Evolutionary conservation across 2,888 invertebrate genomes (phyloP).

Genomic region (Tenodera sinensis): DNA sequence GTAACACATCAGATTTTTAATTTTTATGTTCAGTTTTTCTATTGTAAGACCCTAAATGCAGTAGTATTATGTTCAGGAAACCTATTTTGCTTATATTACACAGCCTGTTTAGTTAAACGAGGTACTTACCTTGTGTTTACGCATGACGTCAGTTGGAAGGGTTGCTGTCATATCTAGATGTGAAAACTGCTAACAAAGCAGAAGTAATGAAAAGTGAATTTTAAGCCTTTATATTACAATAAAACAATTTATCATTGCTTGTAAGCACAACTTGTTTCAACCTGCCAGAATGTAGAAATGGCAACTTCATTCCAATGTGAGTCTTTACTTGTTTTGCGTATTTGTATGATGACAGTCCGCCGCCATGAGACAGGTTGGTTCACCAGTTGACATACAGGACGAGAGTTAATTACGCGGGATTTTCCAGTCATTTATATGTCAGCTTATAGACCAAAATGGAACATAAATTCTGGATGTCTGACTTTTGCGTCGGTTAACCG

Average conservation of each 20-base stretch:
- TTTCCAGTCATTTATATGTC: neutral
- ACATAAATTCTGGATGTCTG: neutral
- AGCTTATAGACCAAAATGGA: neutral
- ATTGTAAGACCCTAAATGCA: too few relatives aligned
- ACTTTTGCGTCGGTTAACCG: neutral
- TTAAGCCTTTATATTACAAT: neutral
- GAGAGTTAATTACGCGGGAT: neutral
- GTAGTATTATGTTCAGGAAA: too few relatives aligned
- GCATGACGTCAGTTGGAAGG: too few relatives aligned
- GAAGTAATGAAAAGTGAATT: neutral
- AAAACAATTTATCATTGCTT: neutral
- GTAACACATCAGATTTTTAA: too few relatives aligned
- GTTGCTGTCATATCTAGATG: neutral
- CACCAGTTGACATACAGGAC: neutral
- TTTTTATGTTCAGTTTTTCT: too few relatives aligned
- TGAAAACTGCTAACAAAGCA: neutral
- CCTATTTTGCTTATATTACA: too few relatives aligned
- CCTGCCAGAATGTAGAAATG: neutral
- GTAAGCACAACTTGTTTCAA: neutral
- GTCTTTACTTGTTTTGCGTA: neutral
- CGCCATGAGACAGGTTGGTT: neutral
- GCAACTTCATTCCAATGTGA: neutral
- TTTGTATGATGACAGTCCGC: neutral
- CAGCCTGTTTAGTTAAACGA: too few relatives aligned
- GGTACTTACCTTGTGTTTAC: too few relatives aligned